Base-by-base conservation (phyloP, 2,113 vertebrate species). In the Patagioenas fasciata region DNA sequence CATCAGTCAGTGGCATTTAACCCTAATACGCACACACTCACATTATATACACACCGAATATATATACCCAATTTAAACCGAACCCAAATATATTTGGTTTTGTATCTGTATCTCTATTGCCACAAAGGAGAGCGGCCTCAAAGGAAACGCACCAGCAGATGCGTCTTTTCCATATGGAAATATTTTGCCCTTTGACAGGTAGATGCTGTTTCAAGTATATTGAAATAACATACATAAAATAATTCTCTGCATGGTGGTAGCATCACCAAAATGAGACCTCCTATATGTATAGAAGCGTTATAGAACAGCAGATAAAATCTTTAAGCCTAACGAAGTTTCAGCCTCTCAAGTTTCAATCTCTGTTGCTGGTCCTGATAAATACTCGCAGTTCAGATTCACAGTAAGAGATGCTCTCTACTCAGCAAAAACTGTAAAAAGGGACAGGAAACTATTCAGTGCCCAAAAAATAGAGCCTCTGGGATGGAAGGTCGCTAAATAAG, bases 401-500 rank as follows among this genome's bases (percentile, higher is more conserved):
- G 34, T 4, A 58, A 86, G 75, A 95, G 56, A 85, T 93, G 85
- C 65, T 74, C 64, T 75, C 24, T 36, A 32, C 56, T 72, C 54
- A 24, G 62, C 5, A 84, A 72, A 91, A 78, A 70, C 10, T 9
- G 60, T 29, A 57, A 69, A 70, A 85, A 79, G n/a, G 61, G 61
- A 69, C 93, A 94, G 96, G 95, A 97, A 96, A 91, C 78, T 2
- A 34, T 66, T 80, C 73, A 91, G 58, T 85, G 88, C 80, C 92
- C 92, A 78, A 50, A 89, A 85, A 92, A 58, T 0, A 88, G 80
- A 91, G 91, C 92, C 95, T 95, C 94, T 89, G 77, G 94, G 91
- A 86, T 40, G 95, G 97, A 96, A 96, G 95, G 73, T 40, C 92
- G 92, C 91, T 94, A 50, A 91, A 94, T 77, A 96, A 96, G 88